Conservation (phyloP, 1,140 invertebrate genomes). For the Drosophila seguyi region DNA sequence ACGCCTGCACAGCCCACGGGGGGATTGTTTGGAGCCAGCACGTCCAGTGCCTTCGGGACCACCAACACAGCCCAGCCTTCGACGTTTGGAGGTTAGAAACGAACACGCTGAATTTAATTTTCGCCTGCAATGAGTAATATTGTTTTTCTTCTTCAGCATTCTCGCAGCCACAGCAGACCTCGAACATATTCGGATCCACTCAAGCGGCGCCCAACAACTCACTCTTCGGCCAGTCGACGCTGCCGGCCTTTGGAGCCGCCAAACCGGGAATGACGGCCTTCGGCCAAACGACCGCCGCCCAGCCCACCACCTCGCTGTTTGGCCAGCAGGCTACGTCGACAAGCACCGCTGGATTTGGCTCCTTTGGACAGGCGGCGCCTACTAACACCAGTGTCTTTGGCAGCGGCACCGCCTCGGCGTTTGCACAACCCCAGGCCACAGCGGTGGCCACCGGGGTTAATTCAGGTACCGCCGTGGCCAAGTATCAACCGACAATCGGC, state of each 20-base stretch:
- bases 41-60: conserved; percentile 86
- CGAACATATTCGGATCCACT: conserved; percentile 73
- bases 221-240: conserved; percentile 86
- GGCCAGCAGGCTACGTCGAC: conserved; percentile 86
- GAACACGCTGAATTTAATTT: conserved; percentile 23
- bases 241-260: conserved; percentile 88
- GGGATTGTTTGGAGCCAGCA: conserved; percentile 85
- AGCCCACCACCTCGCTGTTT: conserved; percentile 86
- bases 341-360: conserved; percentile 85
- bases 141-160: conserved; percentile 51
- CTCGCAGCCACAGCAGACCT: conserved; percentile 70
- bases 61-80: conserved; percentile 85
- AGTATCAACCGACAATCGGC: conserved; percentile 94
- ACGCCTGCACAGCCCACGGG: conserved; percentile 83
- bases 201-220: conserved; percentile 61
- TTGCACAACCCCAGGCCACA: conserved; percentile 81
- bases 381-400: conserved; percentile 87
- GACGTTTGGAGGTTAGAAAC: conserved; percentile 85
- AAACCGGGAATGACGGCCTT: conserved; percentile 88
- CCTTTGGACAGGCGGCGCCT: conserved; percentile 88
- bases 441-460: conserved; percentile 70
- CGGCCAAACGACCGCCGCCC: conserved; percentile 79
- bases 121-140: background rate
- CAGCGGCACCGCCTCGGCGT: conserved; percentile 82
- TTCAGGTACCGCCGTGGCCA: conserved; percentile 91